Evolutionary conservation across 2,113 vertebrate genomes (phyloP).

Genomic region (Motacilla tschutschensis): DNA sequence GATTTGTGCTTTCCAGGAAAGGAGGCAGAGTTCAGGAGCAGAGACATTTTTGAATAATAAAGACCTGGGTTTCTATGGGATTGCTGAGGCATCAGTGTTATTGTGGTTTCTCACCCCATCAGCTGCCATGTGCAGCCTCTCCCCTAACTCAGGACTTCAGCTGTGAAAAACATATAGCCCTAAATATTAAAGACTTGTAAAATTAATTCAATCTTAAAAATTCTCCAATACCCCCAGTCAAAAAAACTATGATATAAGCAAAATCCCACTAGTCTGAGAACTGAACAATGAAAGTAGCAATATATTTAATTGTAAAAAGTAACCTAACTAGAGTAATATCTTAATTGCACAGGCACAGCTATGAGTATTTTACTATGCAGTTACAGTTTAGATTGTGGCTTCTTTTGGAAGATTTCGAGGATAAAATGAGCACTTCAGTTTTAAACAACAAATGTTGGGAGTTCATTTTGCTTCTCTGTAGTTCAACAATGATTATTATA

Average conservation of each 20-base stretch:
- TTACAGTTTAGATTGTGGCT: background rate
- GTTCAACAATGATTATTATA: background rate
- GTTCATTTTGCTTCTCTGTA: background rate
- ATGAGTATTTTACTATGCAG: background rate
- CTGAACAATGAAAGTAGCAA: background rate
- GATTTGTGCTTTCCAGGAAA: background rate
- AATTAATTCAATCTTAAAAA: background rate
- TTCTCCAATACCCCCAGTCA: background rate
- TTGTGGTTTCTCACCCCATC: fast-evolving
- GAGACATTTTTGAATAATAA: background rate
- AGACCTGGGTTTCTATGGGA: background rate
- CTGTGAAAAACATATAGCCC: background rate
- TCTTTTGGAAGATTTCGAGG: background rate
- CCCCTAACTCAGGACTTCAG: background rate
- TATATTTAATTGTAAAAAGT: background rate
- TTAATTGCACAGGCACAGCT: background rate
- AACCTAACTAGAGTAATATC: background rate
- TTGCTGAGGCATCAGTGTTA: background rate
- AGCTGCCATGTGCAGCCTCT: background rate
- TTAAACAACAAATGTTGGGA: background rate
- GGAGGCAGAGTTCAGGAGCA: background rate
- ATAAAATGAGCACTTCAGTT: background rate
- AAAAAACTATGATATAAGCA: background rate
- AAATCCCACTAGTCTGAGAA: background rate
- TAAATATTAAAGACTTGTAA: background rate